Percentiles rank a stretch among this genome's conserved stretches.
These are phyloP conservation scores for Bactericera cockerelli DNA, from an alignment of 1,140 invertebrate genomes.

Conservation along the genomic window DNA sequence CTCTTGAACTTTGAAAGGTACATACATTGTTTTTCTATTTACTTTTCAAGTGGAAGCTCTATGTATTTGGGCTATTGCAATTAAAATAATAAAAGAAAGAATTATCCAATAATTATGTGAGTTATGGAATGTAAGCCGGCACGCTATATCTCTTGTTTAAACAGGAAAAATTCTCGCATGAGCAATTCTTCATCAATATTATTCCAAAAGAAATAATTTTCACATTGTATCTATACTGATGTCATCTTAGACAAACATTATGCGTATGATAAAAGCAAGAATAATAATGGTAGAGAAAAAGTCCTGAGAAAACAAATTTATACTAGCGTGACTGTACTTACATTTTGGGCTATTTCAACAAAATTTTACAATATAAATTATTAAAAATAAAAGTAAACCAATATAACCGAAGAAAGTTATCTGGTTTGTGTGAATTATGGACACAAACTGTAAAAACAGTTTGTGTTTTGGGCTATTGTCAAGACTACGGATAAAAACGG, in stretches of 20 bases:
- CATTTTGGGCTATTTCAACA: conserved; percentile 4
- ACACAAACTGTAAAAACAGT: conserved; percentile 4
- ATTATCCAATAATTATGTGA: not conserved
- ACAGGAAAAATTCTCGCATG: too few species aligned
- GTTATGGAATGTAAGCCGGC: not conserved
- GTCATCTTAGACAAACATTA: too few species aligned
- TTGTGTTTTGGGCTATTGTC: conserved; percentile 7
- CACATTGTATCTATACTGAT: too few species aligned
- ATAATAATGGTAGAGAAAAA: too few species aligned
- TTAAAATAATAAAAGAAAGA: not conserved
- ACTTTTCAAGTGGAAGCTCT: conserved; percentile 1
- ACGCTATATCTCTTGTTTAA: too few species aligned
- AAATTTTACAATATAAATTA: not conserved
- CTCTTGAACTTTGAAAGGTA: too few species aligned
- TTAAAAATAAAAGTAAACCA: not conserved
- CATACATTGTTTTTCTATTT: conserved; percentile 2
- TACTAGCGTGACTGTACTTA: not conserved
- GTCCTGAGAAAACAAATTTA: too few species aligned
- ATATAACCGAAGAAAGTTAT: not conserved
- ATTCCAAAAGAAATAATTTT: too few species aligned
- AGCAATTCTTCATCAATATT: too few species aligned
- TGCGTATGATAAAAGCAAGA: too few species aligned
- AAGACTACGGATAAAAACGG: conserved; percentile 7
- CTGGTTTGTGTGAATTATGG: not conserved
- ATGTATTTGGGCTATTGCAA: conserved; percentile 6